phyloP scores from a whole-genome alignment of 2,113 vertebrate species.

The Genyomyrus donnyi region DNA sequence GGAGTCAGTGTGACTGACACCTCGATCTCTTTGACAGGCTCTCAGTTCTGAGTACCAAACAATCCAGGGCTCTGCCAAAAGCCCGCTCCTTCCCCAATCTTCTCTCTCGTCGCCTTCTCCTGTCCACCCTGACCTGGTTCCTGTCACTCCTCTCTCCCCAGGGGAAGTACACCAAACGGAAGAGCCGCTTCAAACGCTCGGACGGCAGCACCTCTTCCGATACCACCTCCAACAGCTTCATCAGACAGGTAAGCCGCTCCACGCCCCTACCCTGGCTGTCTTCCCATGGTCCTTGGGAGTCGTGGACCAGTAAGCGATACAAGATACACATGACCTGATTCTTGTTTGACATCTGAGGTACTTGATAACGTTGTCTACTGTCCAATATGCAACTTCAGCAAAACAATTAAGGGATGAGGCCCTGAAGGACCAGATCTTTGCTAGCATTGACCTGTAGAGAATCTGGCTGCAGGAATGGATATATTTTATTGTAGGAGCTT shows the following conservation, averaged over 20 bases:
- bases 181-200: conserved; percentile 89
- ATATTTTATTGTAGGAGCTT: not conserved
- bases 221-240: conserved; percentile 96
- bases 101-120: not conserved
- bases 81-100: not conserved
- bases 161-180: conserved; percentile 88
- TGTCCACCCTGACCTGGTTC: not conserved
- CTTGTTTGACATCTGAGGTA: not conserved
- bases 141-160: conserved; percentile 37
- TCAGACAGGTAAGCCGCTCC: conserved; percentile 74
- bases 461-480: not conserved
- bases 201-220: conserved; percentile 94
- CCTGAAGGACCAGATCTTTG: not conserved
- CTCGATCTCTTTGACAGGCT: not conserved
- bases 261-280: not conserved
- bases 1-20: not conserved
- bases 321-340: not conserved
- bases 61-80: not conserved
- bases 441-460: not conserved
- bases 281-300: not conserved
- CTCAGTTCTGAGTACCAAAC: not conserved
- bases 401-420: not conserved
- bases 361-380: not conserved
- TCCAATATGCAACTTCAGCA: not conserved
- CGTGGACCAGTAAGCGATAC: not conserved